A percentile compares a stretch with the other conserved stretches of the same genome.
Conservation (phyloP, 1,140 invertebrate genomes). For the Tribolium madens region DNA sequence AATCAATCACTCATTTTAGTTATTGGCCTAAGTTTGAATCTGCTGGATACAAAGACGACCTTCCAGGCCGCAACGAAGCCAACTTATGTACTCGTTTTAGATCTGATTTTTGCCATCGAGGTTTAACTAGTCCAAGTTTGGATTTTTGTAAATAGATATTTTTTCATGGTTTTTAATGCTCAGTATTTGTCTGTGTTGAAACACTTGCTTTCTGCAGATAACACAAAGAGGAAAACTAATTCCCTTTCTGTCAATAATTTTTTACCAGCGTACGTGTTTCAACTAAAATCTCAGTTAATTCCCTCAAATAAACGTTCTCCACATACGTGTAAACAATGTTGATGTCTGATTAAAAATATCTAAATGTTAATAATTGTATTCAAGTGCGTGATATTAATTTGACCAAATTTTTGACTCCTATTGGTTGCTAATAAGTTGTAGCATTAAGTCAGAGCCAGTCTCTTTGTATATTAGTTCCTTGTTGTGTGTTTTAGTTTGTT, state of each 20-base stretch:
- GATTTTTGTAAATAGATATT: neutral
- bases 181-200: neutral
- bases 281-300: slow-evolving; percentile 9
- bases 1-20: neutral
- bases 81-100: neutral
- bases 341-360: slow-evolving; percentile 30
- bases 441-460: slow-evolving; percentile 15
- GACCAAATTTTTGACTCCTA: neutral
- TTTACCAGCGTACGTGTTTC: slow-evolving; percentile 13
- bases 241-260: too few species aligned
- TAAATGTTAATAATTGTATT: slow-evolving; percentile 36
- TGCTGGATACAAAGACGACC: slow-evolving; percentile 5
- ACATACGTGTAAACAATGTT: slow-evolving; percentile 14
- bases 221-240: too few species aligned
- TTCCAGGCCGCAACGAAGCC: neutral
- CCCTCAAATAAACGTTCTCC: slow-evolving; percentile 10
- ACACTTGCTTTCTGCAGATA: neutral
- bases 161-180: neutral
- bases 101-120: neutral
- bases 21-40: neutral
- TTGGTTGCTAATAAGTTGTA: slow-evolving; percentile 11
- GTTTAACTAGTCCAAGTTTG: neutral
- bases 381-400: slow-evolving; percentile 25
- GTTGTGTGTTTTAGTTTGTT: slow-evolving; percentile 37
- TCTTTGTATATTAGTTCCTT: slow-evolving; percentile 37